Conservation (phyloP, 2,888 invertebrate genomes). For the Doris montereyensis region DNA sequence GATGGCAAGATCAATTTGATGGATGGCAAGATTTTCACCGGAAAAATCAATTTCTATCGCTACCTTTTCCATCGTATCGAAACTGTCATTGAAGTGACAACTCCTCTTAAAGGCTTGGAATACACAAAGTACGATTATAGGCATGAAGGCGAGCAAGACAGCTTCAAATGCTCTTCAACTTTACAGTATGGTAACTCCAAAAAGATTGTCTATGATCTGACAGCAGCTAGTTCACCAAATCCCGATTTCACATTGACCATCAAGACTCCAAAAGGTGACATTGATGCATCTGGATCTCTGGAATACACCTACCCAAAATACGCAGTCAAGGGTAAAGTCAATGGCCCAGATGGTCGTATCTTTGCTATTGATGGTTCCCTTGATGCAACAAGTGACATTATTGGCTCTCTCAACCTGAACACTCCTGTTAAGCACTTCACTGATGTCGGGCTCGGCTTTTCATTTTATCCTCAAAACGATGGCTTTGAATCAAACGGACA, state of each 20-base stretch:
- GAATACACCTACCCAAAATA: background rate
- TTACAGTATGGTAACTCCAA: background rate
- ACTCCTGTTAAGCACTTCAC: slow-evolving; percentile 29
- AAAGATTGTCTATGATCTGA: background rate
- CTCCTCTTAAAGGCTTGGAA: slow-evolving; percentile 34
- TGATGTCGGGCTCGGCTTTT: slow-evolving; percentile 31
- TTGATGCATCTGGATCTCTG: background rate
- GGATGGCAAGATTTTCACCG: slow-evolving; percentile 31
- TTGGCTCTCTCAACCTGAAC: slow-evolving; percentile 28
- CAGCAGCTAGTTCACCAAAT: background rate
- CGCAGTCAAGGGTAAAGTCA: background rate
- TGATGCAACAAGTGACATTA: background rate
- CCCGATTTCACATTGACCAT: slow-evolving; percentile 1
- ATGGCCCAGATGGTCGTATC: background rate
- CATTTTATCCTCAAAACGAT: background rate
- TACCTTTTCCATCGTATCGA: slow-evolving; percentile 37
- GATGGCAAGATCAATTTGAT: slow-evolving; percentile 36
- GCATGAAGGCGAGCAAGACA: slow-evolving; percentile 22
- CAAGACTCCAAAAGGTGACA: background rate
- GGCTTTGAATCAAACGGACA: slow-evolving; percentile 29
- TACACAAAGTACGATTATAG: slow-evolving; percentile 41
- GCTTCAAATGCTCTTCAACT: background rate
- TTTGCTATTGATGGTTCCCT: background rate
- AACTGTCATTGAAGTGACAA: slow-evolving; percentile 35
- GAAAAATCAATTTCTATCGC: slow-evolving; percentile 38